These are phyloP conservation scores for Heterocephalus glaber DNA, from an alignment of 2,113 vertebrate species.

Conservation along the genomic window DNA sequence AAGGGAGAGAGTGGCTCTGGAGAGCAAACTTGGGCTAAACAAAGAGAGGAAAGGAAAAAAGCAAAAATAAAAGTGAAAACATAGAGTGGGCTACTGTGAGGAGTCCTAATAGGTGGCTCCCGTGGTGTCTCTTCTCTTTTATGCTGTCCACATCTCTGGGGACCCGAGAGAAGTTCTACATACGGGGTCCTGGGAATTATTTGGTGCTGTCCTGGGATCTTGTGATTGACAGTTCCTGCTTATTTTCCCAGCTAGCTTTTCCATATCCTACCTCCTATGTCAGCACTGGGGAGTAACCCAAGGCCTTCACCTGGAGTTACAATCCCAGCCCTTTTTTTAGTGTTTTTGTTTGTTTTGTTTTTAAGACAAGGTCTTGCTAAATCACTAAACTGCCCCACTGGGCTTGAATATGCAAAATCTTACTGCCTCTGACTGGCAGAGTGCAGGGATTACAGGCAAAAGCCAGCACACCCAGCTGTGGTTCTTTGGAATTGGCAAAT, in stretches of 20 bases:
- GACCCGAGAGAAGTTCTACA: neutral
- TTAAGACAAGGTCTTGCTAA: neutral
- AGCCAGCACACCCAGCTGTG: neutral
- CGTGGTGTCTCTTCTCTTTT: neutral
- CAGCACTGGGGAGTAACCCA: neutral
- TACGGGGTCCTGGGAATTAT: neutral
- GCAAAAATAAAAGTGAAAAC: neutral
- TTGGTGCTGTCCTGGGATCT: neutral
- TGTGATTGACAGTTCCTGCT: neutral
- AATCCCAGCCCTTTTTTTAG: neutral
- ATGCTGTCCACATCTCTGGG: neutral
- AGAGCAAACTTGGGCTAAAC: neutral
- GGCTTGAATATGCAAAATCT: neutral
- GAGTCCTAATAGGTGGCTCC: neutral
- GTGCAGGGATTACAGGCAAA: neutral
- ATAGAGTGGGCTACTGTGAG: neutral
- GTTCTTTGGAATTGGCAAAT: conserved; percentile 31
- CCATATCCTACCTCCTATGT: neutral
- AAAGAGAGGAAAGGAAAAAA: neutral
- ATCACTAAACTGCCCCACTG: neutral
- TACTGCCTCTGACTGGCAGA: neutral
- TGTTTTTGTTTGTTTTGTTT: neutral
- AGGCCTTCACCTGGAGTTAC: neutral
- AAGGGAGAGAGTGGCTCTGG: neutral
- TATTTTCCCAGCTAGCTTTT: neutral